Evolutionary conservation across 2,113 vertebrate species (phyloP).

Genomic region (Phalacrocorax brasilianus): DNA sequence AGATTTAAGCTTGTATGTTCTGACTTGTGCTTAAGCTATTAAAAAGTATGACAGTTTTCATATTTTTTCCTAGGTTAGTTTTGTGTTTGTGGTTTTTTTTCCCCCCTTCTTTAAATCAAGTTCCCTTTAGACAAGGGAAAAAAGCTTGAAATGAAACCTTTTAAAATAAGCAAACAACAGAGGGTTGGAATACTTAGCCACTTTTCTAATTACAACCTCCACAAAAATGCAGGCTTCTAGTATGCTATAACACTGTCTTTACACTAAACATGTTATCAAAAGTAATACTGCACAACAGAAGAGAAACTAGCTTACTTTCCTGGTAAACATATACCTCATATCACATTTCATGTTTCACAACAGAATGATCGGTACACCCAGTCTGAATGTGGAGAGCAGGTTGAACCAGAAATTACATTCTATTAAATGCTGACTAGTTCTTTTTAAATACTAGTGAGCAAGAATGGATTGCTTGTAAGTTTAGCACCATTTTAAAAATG

Average conservation of each 20-base stretch:
- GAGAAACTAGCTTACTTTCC: background rate
- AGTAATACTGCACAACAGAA: background rate
- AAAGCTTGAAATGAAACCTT: background rate
- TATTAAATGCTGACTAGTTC: background rate
- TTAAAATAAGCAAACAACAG: background rate
- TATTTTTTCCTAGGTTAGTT: background rate
- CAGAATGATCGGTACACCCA: background rate
- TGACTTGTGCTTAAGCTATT: background rate
- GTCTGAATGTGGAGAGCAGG: background rate
- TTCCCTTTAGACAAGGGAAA: background rate
- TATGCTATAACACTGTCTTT: background rate
- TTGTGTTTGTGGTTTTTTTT: background rate
- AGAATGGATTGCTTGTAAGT: background rate
- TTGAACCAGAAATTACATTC: background rate
- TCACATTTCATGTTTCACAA: background rate
- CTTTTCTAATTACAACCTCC: background rate
- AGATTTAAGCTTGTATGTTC: background rate
- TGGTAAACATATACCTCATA: background rate
- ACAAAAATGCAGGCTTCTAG: background rate
- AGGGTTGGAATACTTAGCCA: background rate
- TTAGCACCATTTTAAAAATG: background rate
- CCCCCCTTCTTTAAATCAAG: background rate
- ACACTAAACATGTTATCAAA: accelerated
- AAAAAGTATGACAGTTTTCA: background rate
- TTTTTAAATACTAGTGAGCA: background rate